Conservation (phyloP, 2,888 invertebrate genomes). For the Polydrusus pterygomalis region DNA sequence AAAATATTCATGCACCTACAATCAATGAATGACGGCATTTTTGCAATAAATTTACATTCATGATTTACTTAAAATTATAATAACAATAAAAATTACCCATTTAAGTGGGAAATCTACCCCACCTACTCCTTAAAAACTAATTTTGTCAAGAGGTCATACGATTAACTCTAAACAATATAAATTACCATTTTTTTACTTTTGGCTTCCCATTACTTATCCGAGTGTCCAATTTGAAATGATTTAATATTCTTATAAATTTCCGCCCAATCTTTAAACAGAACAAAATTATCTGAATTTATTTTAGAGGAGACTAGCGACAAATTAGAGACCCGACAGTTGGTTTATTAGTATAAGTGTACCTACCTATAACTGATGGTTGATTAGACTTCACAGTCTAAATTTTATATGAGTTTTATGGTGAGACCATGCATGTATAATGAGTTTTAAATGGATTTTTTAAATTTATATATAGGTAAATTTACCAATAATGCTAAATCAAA, state of each 20-base stretch:
- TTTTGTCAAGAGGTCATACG: slow-evolving; percentile 12
- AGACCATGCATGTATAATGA: too few species aligned
- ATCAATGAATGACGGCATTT: background rate
- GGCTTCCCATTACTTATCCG: background rate
- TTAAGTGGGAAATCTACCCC: slow-evolving; percentile 15
- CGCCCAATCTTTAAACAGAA: slow-evolving; percentile 14
- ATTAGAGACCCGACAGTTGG: too few species aligned
- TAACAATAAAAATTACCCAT: slow-evolving; percentile 20
- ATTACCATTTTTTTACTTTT: slow-evolving; percentile 7
- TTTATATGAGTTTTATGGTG: too few species aligned
- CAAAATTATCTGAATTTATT: slow-evolving; percentile 9
- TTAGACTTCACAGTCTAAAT: too few species aligned
- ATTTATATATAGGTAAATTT: too few species aligned
- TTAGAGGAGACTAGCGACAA: background rate
- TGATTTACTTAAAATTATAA: slow-evolving; percentile 18
- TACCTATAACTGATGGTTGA: too few species aligned
- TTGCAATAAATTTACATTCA: slow-evolving; percentile 23
- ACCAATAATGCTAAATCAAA: too few species aligned
- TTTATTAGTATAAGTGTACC: too few species aligned
- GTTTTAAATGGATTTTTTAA: too few species aligned
- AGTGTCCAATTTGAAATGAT: slow-evolving; percentile 18
- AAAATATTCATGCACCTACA: background rate
- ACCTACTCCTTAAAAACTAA: slow-evolving; percentile 19
- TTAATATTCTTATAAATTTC: slow-evolving; percentile 12
- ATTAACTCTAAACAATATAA: slow-evolving; percentile 1